Evolutionary conservation across 2,113 vertebrate species (phyloP), one percentile per base, ranked within the genome.

Genomic region (Melierax canorus): DNA sequence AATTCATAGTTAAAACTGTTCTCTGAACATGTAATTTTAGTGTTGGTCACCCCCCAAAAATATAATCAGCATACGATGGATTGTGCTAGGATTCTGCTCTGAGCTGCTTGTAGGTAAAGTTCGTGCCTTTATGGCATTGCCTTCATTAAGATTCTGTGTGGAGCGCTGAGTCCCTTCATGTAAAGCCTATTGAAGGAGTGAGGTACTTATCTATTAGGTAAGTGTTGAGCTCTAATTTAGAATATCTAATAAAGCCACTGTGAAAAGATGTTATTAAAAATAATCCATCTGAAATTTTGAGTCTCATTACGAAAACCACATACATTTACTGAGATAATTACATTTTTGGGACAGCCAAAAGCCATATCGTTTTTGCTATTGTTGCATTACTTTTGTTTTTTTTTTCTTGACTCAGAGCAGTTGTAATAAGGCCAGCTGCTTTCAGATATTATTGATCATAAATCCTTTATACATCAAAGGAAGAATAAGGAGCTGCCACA

Each of bases 381-480:
- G 26, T 62, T 92, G 71, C 39, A 58, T 88, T 92, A 72, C 67
- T 91, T 92, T 17, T 32, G 15, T 2, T 41, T 82, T 93, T 93
- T 88, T 86, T 68, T 84, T 21, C 34, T 84, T 88, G 56, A 81
- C 64, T 93, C 43, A 23, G 62, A 76, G 79, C 43, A 78, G 63
- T 48, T 93, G 39, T 87, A 88, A 55, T 89, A 91, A 86, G 72
- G 75, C 63, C 74, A 75, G 29, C 82, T 90, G 30, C 89, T 92
- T 94, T 90, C 81, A 92, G 69, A 91, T 77, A 94, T 86, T 96
- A 87, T 66, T 95, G 89, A 85, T 87, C 71, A 76, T 89, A 92
- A 89, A 94, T 89, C 39, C 91, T 84, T 85, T 81, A 91, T 82
- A 75, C 77, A 96, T 97, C 89, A 95, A 95, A 96, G 90, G 63